Conservation (phyloP, 2,113 vertebrate genomes). For the Hyperopisus bebe region DNA sequence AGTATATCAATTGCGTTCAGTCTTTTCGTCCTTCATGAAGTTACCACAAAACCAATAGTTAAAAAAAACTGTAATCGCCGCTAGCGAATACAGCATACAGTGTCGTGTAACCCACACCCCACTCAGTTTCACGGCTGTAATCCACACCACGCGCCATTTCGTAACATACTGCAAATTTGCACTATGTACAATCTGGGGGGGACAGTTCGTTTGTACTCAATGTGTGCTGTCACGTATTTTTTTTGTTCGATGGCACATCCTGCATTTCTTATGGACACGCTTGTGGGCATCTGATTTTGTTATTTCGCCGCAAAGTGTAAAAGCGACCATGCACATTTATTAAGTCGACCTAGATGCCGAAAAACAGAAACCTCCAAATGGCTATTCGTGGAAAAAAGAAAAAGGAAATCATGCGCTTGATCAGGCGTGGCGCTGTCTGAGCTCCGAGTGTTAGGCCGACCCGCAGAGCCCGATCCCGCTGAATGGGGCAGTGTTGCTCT, state of each 20-base stretch:
- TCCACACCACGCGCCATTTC: neutral
- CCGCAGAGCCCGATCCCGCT: neutral
- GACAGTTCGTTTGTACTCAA: neutral
- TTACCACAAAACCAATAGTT: neutral
- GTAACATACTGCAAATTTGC: neutral
- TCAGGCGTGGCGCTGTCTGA: slow-evolving; percentile 11
- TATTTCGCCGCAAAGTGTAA: neutral
- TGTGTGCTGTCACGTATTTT: neutral
- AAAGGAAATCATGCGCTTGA: neutral
- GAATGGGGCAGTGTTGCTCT: neutral
- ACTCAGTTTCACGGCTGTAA: neutral
- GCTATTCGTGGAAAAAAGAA: neutral
- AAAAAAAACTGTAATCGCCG: neutral
- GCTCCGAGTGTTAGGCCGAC: neutral
- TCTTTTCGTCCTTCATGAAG: neutral
- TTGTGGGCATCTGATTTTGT: neutral
- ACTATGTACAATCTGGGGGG: neutral
- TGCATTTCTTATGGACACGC: neutral
- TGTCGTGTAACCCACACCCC: neutral
- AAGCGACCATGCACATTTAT: neutral
- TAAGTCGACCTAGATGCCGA: neutral
- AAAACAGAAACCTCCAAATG: neutral
- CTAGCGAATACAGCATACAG: neutral
- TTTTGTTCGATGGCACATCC: neutral
- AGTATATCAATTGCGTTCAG: neutral